Evolutionary conservation across 2,888 invertebrate species (phyloP).

Genomic region (Chrysomela aeneicollis): DNA sequence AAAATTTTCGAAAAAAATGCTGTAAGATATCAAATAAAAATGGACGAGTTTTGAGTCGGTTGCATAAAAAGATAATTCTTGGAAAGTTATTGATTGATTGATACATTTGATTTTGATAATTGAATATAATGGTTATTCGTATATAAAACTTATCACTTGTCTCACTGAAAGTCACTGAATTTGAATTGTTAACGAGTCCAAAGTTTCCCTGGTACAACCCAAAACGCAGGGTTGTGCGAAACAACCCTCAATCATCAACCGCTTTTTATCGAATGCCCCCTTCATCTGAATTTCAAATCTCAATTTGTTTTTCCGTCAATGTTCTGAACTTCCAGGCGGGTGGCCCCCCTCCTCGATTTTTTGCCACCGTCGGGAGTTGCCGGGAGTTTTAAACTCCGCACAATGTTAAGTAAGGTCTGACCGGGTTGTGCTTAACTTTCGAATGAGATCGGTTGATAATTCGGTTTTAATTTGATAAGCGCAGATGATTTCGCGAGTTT

Average conservation of each 20-base stretch:
- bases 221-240: background rate
- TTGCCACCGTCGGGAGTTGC: background rate
- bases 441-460: constrained; percentile 21
- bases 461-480: constrained; percentile 19
- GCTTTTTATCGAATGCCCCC: constrained; percentile 8
- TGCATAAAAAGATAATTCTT: too few relatives aligned
- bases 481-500: background rate
- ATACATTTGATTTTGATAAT: too few relatives aligned
- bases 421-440: constrained; percentile 4
- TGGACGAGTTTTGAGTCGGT: too few relatives aligned
- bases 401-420: constrained; percentile 9
- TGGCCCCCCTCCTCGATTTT: constrained; percentile 2
- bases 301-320: constrained; percentile 24
- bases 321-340: constrained; percentile 20
- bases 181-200: too few relatives aligned
- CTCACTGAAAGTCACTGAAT: background rate
- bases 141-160: too few relatives aligned
- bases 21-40: too few relatives aligned
- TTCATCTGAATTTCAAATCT: constrained; percentile 19
- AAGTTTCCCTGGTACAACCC: background rate
- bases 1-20: too few relatives aligned
- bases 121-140: too few relatives aligned
- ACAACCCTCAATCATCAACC: background rate
- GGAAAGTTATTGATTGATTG: too few relatives aligned
- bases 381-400: constrained; percentile 11